Base-by-base conservation (phyloP, 2,888 invertebrate species). In the Zootermopsis nevadensis region DNA sequence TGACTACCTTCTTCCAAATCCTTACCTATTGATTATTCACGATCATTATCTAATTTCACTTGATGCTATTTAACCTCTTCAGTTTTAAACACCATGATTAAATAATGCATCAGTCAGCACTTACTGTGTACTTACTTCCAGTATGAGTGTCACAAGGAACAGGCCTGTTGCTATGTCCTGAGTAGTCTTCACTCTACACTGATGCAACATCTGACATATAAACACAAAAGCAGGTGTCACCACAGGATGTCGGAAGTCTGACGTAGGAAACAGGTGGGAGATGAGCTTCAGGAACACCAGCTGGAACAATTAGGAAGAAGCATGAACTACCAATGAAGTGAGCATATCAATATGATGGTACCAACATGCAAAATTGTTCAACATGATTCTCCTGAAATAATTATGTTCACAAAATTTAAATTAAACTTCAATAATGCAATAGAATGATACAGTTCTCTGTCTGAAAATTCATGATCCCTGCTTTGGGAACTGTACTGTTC, bases 221-320 rank as follows among this genome's bases (percentile, higher is more conserved):
- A 98, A 96, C 85, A 96, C 91, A 86, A 96, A 87, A 35, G 92
- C 90, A n/a, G 98, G 97, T 24, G 96, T 96, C n/a, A 95, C 95
- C 6, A 98, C 93, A 0, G 94, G 94, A 91, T 99, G 98, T 67
- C 94, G 92, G 88, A 95, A 97, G 90, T 99, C 98, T 0, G 98
- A 97, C 0, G 97, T 94, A 0, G 98, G 95, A 89, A 96, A 99
- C 82, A 98, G 88, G 72, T 95, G 89, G 12, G 95, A 94, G 6
- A 97, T 92, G 85, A 97, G 88, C 90, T 98, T 97, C 84, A 98
- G 94, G 87, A 96, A 94, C 85, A 97, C 90, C 66, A 98, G 88
- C 87, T 93, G 89, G 76, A 89, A 88, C 84, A 80, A 84, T 84
- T 15, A 19, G 48, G 19, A 48, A 19, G 48, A 48, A 15, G 48